Evolutionary conservation across 2,113 vertebrate species (phyloP).

Genomic region (Cavia porcellus): DNA sequence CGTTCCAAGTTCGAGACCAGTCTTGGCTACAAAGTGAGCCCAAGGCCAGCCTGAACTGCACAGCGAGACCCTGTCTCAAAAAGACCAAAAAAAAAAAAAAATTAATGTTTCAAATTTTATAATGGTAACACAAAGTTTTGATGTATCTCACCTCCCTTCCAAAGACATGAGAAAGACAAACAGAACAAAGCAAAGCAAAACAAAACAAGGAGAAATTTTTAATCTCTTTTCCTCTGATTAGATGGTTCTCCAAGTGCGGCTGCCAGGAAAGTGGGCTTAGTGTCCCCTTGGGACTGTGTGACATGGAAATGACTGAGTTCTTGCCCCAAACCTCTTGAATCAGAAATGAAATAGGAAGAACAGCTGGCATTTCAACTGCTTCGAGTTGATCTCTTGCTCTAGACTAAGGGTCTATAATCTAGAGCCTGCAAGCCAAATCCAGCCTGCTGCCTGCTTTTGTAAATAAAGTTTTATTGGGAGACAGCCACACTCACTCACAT

Average conservation of each 20-base stretch:
- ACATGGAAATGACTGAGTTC: not conserved
- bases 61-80: no score
- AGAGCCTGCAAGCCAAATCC: not conserved
- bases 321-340: not conserved
- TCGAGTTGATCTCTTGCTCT: not conserved
- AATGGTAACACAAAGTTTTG: conserved; percentile 50
- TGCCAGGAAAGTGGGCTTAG: not conserved
- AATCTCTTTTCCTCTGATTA: not conserved
- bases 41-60: no score
- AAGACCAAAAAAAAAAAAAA: not conserved
- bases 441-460: not conserved
- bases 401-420: not conserved
- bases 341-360: not conserved
- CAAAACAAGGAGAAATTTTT: not conserved
- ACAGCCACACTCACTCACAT: not conserved
- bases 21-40: no score
- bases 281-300: not conserved
- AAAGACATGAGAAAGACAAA: not conserved
- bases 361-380: not conserved
- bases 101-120: conserved; percentile 44
- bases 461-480: conserved; percentile 30
- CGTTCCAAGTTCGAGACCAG: no score
- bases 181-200: not conserved
- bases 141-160: not conserved
- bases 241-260: not conserved